phyloP scores from a whole-genome alignment of 2,113 vertebrate genomes.

The Alexandromys fortis region DNA sequence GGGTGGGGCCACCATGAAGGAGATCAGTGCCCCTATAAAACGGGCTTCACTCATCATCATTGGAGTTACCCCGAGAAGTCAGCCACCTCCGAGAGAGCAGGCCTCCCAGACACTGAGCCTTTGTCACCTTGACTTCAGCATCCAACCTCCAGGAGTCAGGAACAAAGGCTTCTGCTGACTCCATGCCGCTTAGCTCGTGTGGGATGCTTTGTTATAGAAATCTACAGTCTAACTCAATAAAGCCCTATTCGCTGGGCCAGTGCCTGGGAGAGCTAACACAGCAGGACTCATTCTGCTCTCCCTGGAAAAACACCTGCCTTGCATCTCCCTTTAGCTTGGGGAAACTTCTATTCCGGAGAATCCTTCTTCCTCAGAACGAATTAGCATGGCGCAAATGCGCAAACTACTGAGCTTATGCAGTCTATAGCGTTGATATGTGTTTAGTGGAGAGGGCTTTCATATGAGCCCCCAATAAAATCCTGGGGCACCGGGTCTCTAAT shows the following conservation, averaged over 20 bases:
- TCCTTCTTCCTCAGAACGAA: background rate
- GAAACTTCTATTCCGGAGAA: slow-evolving; percentile 1
- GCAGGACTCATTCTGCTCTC: background rate
- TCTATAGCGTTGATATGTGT: background rate
- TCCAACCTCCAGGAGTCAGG: background rate
- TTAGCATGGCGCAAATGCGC: background rate
- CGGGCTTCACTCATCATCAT: background rate
- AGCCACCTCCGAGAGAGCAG: background rate
- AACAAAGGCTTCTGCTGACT: background rate
- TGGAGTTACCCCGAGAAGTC: background rate
- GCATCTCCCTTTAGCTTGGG: background rate
- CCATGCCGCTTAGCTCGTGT: background rate
- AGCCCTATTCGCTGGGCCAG: background rate
- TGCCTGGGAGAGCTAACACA: background rate
- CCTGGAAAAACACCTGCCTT: background rate
- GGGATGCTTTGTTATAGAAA: background rate
- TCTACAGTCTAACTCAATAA: background rate
- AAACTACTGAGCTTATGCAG: background rate
- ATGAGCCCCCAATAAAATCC: background rate
- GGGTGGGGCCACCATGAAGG: background rate
- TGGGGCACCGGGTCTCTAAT: background rate
- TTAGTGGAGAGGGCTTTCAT: background rate
- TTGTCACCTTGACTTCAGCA: background rate
- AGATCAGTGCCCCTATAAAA: background rate
- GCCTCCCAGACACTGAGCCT: background rate